phyloP scores from a whole-genome alignment of 2,113 vertebrate species.

The Struthio camelus region DNA sequence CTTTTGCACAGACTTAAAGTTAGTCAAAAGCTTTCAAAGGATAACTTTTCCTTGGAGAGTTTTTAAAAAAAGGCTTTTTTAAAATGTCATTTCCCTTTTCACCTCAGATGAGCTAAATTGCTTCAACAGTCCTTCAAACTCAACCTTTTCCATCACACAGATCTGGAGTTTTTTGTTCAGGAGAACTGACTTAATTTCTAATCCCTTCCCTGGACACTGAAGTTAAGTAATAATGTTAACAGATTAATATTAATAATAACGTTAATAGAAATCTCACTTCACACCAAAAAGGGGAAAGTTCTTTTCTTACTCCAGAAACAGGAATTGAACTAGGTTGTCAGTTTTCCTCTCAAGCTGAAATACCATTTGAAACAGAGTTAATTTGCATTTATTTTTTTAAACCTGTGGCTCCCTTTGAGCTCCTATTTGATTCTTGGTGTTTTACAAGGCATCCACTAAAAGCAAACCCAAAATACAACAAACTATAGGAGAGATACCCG shows the following conservation, averaged over 20 bases:
- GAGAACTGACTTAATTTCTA: background rate
- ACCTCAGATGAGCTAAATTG: background rate
- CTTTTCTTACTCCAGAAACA: background rate
- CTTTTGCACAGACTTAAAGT: background rate
- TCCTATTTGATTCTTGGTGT: background rate
- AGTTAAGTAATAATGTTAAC: background rate
- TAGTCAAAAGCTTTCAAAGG: background rate
- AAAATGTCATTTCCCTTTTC: background rate
- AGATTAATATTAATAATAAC: background rate
- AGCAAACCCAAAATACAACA: background rate
- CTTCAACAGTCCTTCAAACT: background rate
- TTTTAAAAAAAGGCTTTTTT: background rate
- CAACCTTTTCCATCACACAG: background rate
- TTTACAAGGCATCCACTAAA: background rate
- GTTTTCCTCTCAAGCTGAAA: background rate
- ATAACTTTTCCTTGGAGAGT: background rate
- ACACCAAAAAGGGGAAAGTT: background rate
- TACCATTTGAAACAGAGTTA: background rate
- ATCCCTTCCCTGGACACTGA: background rate
- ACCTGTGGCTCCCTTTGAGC: background rate
- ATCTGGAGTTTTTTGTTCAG: background rate
- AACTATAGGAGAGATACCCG: background rate
- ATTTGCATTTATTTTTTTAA: background rate
- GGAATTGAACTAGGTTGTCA: background rate
- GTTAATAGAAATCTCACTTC: background rate